A percentile compares a stretch with the other conserved stretches of the same genome.
Evolutionary conservation across 2,888 invertebrate species (phyloP).

Genomic region (Cryptocheilus praepositus): DNA sequence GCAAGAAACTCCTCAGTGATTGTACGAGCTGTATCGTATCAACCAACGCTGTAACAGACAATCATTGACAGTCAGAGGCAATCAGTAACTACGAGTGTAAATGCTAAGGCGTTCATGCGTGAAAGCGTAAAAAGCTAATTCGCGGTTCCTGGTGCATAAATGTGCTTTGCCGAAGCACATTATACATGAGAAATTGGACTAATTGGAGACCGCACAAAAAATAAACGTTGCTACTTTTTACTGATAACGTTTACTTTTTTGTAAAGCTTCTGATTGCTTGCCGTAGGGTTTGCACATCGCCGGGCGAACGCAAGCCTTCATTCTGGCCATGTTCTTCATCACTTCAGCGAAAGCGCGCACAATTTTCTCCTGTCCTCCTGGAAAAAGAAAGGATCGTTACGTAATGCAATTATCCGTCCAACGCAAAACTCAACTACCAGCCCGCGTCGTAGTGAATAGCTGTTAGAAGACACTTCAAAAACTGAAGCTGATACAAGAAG

Average conservation of each 20-base stretch:
- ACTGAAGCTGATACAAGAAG: not conserved
- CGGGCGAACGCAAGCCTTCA: conserved; percentile 91
- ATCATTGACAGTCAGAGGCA: conserved; percentile 12
- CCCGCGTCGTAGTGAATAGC: not conserved
- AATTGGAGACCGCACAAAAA: conserved; percentile 8
- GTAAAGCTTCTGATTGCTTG: conserved; percentile 91
- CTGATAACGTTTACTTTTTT: conserved; percentile 81
- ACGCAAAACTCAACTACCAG: conserved; percentile 7
- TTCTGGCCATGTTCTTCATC: conserved; percentile 91
- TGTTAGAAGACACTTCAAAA: not conserved
- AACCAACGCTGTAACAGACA: conserved; percentile 79
- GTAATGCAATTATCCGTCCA: not conserved
- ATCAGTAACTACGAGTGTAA: conserved; percentile 1
- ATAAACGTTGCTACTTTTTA: conserved; percentile 5
- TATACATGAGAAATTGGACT: conserved; percentile 5
- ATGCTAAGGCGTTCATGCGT: not conserved
- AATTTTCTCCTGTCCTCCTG: conserved; percentile 88
- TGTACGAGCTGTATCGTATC: conserved; percentile 92
- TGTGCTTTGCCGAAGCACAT: not conserved
- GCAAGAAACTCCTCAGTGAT: conserved; percentile 88
- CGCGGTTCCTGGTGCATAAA: not conserved
- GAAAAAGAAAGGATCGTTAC: conserved; percentile 11
- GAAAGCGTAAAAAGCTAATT: not conserved
- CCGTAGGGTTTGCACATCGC: conserved; percentile 95
- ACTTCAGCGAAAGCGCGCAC: conserved; percentile 90